Conservation (phyloP, 30 jellyfish, hydroid and myxozoan genomes). For the Aurelia coerulea region DNA sequence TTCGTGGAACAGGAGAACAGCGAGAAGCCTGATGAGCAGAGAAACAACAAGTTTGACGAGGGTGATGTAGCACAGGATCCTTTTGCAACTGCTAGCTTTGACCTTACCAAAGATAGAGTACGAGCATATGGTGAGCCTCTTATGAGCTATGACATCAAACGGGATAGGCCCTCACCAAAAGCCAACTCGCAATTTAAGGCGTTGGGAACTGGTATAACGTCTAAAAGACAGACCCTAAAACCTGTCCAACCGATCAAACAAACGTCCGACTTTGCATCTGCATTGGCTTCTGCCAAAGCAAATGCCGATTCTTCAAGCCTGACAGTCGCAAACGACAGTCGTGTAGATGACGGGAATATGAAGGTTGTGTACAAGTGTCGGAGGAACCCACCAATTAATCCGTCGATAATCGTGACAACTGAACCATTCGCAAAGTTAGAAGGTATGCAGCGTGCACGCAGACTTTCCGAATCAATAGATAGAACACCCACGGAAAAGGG, state of each 20-base stretch:
- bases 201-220: not conserved
- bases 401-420: slow-evolving; percentile 38
- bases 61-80: not conserved
- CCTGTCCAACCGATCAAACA: not conserved
- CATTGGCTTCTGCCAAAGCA: not conserved
- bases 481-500: not conserved
- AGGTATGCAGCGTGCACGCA: not conserved
- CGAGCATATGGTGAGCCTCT: slow-evolving; percentile 14
- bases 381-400: slow-evolving; percentile 48
- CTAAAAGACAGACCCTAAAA: not conserved
- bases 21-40: not conserved
- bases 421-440: slow-evolving; percentile 28
- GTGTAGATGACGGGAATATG: not conserved
- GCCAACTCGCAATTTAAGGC: not conserved
- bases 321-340: not conserved
- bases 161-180: not conserved
- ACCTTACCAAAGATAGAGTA: not conserved
- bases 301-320: not conserved
- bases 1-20: too few species aligned
- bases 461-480: not conserved
- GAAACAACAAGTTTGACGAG: not conserved
- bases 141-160: not conserved
- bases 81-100: not conserved
- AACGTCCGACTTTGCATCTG: not conserved
- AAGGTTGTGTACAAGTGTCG: slow-evolving; percentile 8